Conservation (phyloP, 1,140 invertebrate species). For the Lethocerus indicus region DNA sequence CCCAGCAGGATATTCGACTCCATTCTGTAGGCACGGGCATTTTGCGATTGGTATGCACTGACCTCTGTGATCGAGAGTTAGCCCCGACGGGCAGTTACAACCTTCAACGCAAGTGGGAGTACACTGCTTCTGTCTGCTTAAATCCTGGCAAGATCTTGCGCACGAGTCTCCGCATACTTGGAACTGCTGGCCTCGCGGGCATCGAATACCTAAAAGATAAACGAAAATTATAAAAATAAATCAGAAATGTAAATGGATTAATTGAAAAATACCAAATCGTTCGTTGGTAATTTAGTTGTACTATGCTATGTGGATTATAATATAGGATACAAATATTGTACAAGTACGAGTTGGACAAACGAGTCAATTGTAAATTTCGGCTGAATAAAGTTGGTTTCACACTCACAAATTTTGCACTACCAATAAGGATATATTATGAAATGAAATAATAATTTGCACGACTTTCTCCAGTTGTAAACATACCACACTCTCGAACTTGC, state of each 20-base stretch:
- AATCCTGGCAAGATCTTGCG: slow-evolving; percentile 46
- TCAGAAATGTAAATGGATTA: too few relatives aligned
- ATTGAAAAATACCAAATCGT: too few relatives aligned
- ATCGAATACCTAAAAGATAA: slow-evolving; percentile 38
- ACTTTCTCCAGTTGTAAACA: too few relatives aligned
- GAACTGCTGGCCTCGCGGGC: slow-evolving; percentile 58
- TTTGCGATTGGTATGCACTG: slow-evolving; percentile 56
- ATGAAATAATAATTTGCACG: too few relatives aligned
- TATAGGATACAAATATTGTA: too few relatives aligned
- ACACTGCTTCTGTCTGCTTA: slow-evolving; percentile 27
- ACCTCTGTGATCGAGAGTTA: slow-evolving; percentile 47
- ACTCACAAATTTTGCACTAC: too few relatives aligned
- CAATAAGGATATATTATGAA: too few relatives aligned
- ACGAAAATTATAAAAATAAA: slow-evolving; percentile 3
- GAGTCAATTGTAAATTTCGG: too few relatives aligned
- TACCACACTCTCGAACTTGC: slow-evolving; percentile 58
- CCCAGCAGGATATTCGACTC: slow-evolving; percentile 50
- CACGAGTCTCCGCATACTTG: slow-evolving; percentile 63
- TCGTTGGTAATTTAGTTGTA: too few relatives aligned
- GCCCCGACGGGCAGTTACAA: slow-evolving; percentile 65
- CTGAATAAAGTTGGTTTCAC: too few relatives aligned
- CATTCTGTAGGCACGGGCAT: slow-evolving; percentile 59
- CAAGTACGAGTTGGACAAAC: too few relatives aligned
- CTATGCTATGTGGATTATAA: too few relatives aligned
- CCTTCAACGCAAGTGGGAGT: slow-evolving; percentile 61